These are phyloP conservation scores for Acronicta alni DNA, from an alignment of 2,888 invertebrate species.

Conservation along the genomic window DNA sequence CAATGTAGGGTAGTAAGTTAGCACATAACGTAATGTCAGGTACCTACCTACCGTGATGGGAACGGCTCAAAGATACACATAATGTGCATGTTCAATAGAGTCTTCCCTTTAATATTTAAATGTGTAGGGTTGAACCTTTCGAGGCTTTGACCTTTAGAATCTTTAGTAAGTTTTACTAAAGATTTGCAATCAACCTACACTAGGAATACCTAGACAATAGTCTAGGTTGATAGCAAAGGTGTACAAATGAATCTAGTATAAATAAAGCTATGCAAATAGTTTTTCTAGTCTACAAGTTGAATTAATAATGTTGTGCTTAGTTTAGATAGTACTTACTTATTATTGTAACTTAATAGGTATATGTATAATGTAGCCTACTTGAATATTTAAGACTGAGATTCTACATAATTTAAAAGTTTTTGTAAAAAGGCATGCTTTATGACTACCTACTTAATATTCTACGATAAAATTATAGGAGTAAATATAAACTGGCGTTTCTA, in stretches of 20 bases:
- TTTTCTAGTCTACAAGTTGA: slow-evolving; percentile 1
- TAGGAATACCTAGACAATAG: no score
- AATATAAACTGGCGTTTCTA: background rate
- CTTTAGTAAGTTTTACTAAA: no score
- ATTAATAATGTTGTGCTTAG: background rate
- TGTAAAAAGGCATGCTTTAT: background rate
- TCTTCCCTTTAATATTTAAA: no score
- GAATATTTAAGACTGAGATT: no score
- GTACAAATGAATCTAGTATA: background rate
- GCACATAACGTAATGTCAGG: no score
- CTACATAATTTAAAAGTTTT: background rate
- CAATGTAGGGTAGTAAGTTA: no score
- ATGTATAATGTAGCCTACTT: background rate
- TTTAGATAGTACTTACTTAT: background rate
- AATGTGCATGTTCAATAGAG: no score
- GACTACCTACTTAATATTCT: background rate
- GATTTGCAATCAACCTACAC: no score
- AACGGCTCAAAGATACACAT: no score
- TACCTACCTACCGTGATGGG: no score
- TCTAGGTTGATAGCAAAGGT: background rate
- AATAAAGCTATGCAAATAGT: background rate
- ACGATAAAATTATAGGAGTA: background rate
- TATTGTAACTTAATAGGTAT: background rate
- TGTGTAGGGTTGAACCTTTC: no score
- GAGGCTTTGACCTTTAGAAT: no score